Base-by-base conservation (phyloP, 2,888 invertebrate species). In the Globia sparganii region DNA sequence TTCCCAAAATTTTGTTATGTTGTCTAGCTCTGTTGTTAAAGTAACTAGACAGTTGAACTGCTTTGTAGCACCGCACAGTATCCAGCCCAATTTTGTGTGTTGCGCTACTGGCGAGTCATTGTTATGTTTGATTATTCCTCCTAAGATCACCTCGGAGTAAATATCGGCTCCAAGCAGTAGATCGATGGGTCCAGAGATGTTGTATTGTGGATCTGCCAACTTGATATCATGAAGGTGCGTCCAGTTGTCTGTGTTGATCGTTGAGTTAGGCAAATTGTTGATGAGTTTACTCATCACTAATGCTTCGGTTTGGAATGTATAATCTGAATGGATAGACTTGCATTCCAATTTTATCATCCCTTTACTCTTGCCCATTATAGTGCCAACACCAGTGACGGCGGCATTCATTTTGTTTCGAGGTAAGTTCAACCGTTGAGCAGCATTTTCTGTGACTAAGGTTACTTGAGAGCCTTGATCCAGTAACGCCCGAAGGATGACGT, bases 291-390 rank as follows among this genome's bases (percentile, higher is more conserved):
- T 31, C 49, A 53, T 25, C 21, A 68, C 34, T 68, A 68, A 53
- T 4, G 67, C 34, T 25, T 68, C n/a, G 15, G 67, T 68, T 53
- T 37, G 37, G 53, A 69, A 56, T 69, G 69, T 28, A 28, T 28
- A 65, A 4, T 43, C 43, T 28, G 65, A 66, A 4, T 66, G 18
- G 18, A 66, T 46, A 66, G 65, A 66, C 4, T 66, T 66, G 18
- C 65, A 66, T 66, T 66, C 65, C 2, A 58, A 21, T 69, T 28
- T 40, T 15, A 58, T 28, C 40, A 21, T 28, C 37, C 40, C 69
- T 71, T 71, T 71, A n/a, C 62, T 61, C 34, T 21, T 34, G n/a
- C 46, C 71, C 71, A 46, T 71, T 61, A 71, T 46, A 43, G 71
- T 71, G 6, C 43, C 43, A n/a, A 61, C 61, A 1, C 61, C 71